Percentiles rank a stretch among this genome's conserved stretches.
These are phyloP conservation scores for Malurus alboscapulatus DNA, from an alignment of 2,113 vertebrate genomes.

Conservation along the genomic window DNA sequence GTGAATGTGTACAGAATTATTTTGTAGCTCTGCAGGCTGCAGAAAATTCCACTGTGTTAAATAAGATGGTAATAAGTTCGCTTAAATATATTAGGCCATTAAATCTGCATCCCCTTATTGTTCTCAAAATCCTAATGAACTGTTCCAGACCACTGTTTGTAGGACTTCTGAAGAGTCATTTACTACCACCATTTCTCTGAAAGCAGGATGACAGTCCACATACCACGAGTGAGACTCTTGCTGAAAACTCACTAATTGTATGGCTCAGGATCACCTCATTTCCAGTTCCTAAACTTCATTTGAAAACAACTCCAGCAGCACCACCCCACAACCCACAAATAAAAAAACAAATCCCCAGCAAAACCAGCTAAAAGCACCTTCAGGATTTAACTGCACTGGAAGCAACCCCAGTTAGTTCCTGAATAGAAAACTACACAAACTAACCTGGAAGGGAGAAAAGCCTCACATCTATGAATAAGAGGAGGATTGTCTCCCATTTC, in stretches of 20 bases:
- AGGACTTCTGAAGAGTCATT: constrained; percentile 53
- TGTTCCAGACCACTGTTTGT: constrained; percentile 55
- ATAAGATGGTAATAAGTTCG: constrained; percentile 67
- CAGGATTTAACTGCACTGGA: neutral
- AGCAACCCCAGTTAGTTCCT: neutral
- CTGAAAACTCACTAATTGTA: neutral
- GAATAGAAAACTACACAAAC: neutral
- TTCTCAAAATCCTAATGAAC: constrained; percentile 74
- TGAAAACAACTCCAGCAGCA: neutral
- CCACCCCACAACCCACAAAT: neutral
- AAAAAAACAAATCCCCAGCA: fast-evolving
- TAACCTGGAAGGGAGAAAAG: neutral
- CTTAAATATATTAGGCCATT: constrained; percentile 70
- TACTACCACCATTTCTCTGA: constrained; percentile 59
- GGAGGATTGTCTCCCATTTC: neutral
- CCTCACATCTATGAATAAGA: neutral
- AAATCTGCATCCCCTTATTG: constrained; percentile 60
- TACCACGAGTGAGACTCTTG: neutral
- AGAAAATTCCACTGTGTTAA: constrained; percentile 74
- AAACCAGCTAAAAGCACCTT: neutral
- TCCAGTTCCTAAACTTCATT: neutral
- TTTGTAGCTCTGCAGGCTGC: constrained; percentile 64
- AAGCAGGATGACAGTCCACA: neutral
- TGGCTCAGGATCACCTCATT: neutral
- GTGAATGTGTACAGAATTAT: constrained; percentile 65